Base-by-base conservation (phyloP, 2,888 invertebrate genomes). In the Andricus quercusramuli region DNA sequence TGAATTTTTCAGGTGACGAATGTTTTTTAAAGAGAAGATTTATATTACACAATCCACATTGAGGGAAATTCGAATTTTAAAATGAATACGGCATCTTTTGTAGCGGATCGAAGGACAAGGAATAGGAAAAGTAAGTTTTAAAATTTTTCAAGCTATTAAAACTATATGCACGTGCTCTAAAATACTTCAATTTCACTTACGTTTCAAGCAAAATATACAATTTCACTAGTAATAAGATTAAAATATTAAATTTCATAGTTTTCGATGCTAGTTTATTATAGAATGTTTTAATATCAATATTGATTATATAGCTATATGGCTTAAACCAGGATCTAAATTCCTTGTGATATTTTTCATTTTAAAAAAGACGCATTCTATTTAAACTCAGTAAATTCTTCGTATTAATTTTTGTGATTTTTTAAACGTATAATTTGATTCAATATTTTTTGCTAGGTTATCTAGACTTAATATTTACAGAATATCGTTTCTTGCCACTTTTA, bases 41-140 rank as follows among this genome's bases (percentile, higher is more conserved):
- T 56, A 29, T 56, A n/a, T 32, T 56, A 51, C 29, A 56, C 51
- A 25, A 25, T 5, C 6, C 11, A 29, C 51, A 56, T 1, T 20
- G 32, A 51, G 13, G 25, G 22, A 32, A 32, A 51, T 20, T 32
- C 11, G 13, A 74, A 56, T 74, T 56, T 74, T 56, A 56, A 29
- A 29, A 74, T 32, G 29, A 56, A 20, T 17, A 56, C 29, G 70
- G 25, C 51, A 51, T 74, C 74, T 74, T 74, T 17, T 74, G 51
- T 56, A 32, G 32, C n/a, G 20, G 51, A 56, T 32, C 9, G 56
- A 32, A 74, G 25, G 20, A 56, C 32, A 74, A 74, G 32, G 5
- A 47, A 22, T 29, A 74, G 11, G n/a, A 74, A 74, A 74, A 74
- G 74, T 74, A 56, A 74, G 74, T 74, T 56, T 37, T 29, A 51